Evolutionary conservation across 2,888 invertebrate genomes (phyloP).

Genomic region (Parnassius orleans): DNA sequence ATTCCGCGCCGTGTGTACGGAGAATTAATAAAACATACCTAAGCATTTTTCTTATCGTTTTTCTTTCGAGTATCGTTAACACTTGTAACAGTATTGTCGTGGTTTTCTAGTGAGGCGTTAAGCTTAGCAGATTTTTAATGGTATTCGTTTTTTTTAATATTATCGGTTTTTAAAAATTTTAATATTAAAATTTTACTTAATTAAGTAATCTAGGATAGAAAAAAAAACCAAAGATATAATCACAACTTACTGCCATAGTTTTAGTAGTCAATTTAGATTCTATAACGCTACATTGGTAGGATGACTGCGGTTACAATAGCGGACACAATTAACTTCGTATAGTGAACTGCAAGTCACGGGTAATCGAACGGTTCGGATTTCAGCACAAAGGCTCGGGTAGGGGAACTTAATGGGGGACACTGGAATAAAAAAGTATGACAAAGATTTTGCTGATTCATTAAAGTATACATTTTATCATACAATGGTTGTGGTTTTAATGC

Average conservation of each 20-base stretch:
- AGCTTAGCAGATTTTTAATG: conserved; percentile 29
- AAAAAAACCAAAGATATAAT: not conserved
- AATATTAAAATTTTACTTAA: no score
- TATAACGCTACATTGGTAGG: conserved; percentile 23
- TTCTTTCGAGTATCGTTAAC: conserved; percentile 70
- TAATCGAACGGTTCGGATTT: conserved; percentile 60
- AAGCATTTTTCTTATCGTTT: conserved; percentile 61
- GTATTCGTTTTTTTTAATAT: not conserved
- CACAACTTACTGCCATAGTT: not conserved
- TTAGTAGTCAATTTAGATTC: conserved; percentile 11
- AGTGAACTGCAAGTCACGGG: conserved; percentile 71
- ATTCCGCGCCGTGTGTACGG: conserved; percentile 73
- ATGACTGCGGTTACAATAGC: conserved; percentile 32
- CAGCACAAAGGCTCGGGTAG: conserved; percentile 33
- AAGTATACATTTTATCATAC: not conserved
- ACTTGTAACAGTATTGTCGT: conserved; percentile 57
- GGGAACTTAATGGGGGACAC: conserved; percentile 54
- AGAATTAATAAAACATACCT: conserved; percentile 79
- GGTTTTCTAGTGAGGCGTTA: conserved; percentile 50
- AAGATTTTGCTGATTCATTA: conserved; percentile 14
- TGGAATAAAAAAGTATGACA: conserved; percentile 40
- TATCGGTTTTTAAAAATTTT: no score
- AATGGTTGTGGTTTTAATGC: not conserved
- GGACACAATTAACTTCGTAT: conserved; percentile 68
- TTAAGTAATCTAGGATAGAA: no score